These are phyloP conservation scores for Ctenomys sociabilis DNA, from an alignment of 2,113 vertebrate species.

Conservation along the genomic window DNA sequence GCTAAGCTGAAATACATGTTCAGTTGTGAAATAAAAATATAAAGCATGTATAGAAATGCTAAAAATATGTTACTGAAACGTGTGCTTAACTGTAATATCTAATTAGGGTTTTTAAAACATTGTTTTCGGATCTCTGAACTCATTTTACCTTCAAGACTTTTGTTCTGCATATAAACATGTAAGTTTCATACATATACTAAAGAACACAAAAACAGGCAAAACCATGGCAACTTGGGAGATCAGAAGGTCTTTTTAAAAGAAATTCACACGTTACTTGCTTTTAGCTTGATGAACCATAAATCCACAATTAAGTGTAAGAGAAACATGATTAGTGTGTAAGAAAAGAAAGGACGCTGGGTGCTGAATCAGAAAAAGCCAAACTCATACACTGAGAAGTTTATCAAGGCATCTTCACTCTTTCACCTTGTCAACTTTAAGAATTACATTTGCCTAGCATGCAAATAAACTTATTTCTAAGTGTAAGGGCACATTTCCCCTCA, in stretches of 20 bases:
- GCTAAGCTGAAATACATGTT: neutral
- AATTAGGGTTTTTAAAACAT: neutral
- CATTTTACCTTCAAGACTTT: neutral
- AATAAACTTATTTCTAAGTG: conserved; percentile 15
- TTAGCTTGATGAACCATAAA: neutral
- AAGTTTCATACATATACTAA: neutral
- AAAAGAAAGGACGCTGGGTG: neutral
- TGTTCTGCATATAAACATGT: conserved; percentile 15
- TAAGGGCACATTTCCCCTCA: neutral
- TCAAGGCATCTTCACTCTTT: neutral
- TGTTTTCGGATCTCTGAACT: neutral
- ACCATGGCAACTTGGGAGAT: neutral
- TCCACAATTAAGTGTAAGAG: neutral
- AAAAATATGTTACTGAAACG: neutral
- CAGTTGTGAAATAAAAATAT: neutral
- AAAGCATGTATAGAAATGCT: neutral
- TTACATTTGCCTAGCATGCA: neutral
- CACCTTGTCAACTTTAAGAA: neutral
- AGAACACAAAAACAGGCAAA: conserved; percentile 11
- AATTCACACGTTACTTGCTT: neutral
- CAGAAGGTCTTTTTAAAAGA: neutral
- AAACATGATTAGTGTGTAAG: neutral
- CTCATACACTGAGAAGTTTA: neutral
- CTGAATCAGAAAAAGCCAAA: neutral
- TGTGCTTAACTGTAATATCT: neutral